Conservation (phyloP, 2,888 invertebrate genomes). For the Chymomyza fuscimana region DNA sequence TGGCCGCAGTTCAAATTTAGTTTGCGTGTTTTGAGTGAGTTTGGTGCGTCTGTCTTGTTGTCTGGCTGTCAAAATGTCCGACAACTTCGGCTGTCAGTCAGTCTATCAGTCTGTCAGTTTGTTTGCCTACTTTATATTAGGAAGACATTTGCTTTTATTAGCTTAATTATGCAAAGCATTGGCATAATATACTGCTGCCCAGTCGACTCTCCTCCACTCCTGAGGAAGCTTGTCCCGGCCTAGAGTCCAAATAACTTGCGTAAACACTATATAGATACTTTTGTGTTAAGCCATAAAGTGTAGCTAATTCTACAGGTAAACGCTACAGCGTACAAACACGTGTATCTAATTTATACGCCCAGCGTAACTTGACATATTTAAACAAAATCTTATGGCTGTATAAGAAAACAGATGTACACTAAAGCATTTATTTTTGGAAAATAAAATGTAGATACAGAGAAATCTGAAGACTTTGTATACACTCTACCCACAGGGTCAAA, state of each 20-base stretch:
- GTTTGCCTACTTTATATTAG: constrained; percentile 14
- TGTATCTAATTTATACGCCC: background rate
- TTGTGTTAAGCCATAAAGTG: constrained; percentile 2
- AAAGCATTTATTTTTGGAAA: background rate
- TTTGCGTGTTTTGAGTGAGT: constrained; percentile 4
- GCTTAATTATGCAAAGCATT: constrained; percentile 13
- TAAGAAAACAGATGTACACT: background rate
- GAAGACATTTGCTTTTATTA: constrained; percentile 41
- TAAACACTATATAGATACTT: background rate
- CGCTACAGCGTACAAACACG: background rate
- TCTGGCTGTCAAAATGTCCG: background rate
- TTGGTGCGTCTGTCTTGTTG: background rate
- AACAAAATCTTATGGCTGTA: background rate
- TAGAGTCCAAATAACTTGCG: background rate
- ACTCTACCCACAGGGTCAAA: background rate
- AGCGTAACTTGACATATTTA: background rate
- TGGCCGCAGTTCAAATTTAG: constrained; percentile 1
- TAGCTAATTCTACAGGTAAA: background rate
- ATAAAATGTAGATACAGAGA: background rate
- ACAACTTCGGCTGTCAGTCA: background rate
- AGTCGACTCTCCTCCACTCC: background rate
- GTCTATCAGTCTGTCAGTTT: background rate
- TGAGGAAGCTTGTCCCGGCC: background rate
- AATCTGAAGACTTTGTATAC: background rate
- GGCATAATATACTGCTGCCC: background rate